phyloP scores from a whole-genome alignment of 2,888 invertebrate genomes.

The Yponomeuta plumbellus region DNA sequence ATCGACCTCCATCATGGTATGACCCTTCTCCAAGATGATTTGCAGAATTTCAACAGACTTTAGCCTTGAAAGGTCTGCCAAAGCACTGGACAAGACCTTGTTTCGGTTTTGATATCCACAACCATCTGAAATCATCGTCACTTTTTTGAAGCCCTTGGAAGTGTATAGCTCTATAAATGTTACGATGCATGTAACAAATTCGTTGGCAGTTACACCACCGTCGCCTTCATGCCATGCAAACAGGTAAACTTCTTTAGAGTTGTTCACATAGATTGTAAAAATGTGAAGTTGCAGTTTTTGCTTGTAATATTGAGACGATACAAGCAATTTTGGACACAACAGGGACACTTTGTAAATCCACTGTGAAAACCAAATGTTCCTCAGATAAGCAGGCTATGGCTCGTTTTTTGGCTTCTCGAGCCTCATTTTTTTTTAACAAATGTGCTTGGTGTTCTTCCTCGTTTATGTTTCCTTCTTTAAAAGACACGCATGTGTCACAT shows the following conservation, averaged over 20 bases:
- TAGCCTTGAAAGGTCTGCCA: not conserved
- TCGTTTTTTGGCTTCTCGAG: not conserved
- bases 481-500: not conserved
- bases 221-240: conserved; percentile 24
- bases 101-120: conserved; percentile 23
- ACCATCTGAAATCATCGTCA: conserved; percentile 21
- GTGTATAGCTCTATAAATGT: conserved; percentile 19
- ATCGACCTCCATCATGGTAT: conserved; percentile 20
- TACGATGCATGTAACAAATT: conserved; percentile 24
- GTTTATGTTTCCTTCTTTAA: not conserved
- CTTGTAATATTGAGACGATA: conserved; percentile 2
- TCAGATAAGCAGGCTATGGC: not conserved
- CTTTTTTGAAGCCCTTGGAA: conserved; percentile 13
- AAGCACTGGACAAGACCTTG: conserved; percentile 11
- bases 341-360: conserved; percentile 10
- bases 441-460: not conserved
- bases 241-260: not conserved
- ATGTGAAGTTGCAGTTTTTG: not conserved
- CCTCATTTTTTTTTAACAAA: not conserved
- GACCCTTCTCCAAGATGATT: conserved; percentile 20
- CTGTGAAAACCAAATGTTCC: not conserved
- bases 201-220: conserved; percentile 24
- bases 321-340: not conserved
- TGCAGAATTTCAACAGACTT: not conserved
- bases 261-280: not conserved